Conservation (phyloP, 2,888 invertebrate genomes). For the Tetheella fluctuosa region DNA sequence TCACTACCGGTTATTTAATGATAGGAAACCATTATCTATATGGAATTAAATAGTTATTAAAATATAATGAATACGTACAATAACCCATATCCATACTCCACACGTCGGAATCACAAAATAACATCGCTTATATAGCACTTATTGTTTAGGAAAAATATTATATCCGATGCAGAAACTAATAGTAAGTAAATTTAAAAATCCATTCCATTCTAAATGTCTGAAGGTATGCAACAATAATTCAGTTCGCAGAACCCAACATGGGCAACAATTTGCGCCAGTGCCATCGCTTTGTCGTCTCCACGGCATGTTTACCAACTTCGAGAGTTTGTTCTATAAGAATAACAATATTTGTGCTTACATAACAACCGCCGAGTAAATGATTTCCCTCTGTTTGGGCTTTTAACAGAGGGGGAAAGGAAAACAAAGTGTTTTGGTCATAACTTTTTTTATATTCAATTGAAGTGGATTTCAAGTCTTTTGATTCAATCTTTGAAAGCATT, state of each 20-base stretch:
- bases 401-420: constrained; percentile 12
- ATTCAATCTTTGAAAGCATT: not conserved
- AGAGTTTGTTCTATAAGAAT: constrained; percentile 20
- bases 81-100: too few species aligned
- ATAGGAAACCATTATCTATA: too few species aligned
- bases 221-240: not conserved
- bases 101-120: too few species aligned
- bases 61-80: too few species aligned
- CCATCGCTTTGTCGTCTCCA: not conserved
- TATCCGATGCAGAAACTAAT: too few species aligned
- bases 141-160: too few species aligned
- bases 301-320: not conserved
- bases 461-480: not conserved
- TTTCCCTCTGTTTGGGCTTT: constrained; percentile 27
- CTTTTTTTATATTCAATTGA: constrained; percentile 11
- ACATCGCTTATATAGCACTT: too few species aligned
- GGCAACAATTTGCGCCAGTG: not conserved
- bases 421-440: constrained; percentile 12
- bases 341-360: constrained; percentile 42
- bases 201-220: too few species aligned
- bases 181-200: too few species aligned
- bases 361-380: constrained; percentile 34
- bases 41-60: too few species aligned
- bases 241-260: not conserved
- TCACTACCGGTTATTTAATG: too few species aligned